A percentile compares a stretch with the other conserved stretches of the same genome.
Evolutionary conservation across 1,140 invertebrate species (phyloP).

Genomic region (Drosophila miranda): DNA sequence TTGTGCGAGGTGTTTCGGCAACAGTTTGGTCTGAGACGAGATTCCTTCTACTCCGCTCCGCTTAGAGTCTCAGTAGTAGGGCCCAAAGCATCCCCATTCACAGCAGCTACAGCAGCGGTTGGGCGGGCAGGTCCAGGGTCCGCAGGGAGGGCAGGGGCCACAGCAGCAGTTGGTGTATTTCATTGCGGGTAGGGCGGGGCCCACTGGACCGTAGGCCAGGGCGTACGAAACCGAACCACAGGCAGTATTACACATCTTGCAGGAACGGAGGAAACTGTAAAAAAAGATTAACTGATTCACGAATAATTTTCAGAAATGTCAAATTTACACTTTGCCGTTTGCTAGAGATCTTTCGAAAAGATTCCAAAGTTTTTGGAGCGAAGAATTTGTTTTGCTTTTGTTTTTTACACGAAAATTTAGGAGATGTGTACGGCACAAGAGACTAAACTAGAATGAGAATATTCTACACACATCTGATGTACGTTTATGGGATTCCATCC

Average conservation of each 20-base stretch:
- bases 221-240: conserved; percentile 64
- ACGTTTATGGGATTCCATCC: not conserved
- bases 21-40: not conserved
- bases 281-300: not conserved
- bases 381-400: conserved; percentile 36
- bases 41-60: not conserved
- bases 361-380: conserved; percentile 11
- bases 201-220: conserved; percentile 60
- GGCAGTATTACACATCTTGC: conserved; percentile 31
- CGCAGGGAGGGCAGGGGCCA: conserved; percentile 62
- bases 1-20: no score
- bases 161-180: conserved; percentile 61
- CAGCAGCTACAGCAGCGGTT: conserved; percentile 58
- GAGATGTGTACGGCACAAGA: conserved; percentile 29
- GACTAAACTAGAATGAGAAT: conserved; percentile 36
- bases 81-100: conserved; percentile 62
- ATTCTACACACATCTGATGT: not conserved
- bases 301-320: not conserved
- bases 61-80: conserved; percentile 41
- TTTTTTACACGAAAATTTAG: conserved; percentile 14
- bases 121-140: conserved; percentile 66
- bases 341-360: not conserved
- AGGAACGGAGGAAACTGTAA: not conserved
- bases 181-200: conserved; percentile 65
- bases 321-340: conserved; percentile 21